Percentiles rank a stretch among this genome's conserved stretches.
These are phyloP conservation scores for Euwallacea similis DNA, from an alignment of 1,140 invertebrate species.

Conservation along the genomic window DNA sequence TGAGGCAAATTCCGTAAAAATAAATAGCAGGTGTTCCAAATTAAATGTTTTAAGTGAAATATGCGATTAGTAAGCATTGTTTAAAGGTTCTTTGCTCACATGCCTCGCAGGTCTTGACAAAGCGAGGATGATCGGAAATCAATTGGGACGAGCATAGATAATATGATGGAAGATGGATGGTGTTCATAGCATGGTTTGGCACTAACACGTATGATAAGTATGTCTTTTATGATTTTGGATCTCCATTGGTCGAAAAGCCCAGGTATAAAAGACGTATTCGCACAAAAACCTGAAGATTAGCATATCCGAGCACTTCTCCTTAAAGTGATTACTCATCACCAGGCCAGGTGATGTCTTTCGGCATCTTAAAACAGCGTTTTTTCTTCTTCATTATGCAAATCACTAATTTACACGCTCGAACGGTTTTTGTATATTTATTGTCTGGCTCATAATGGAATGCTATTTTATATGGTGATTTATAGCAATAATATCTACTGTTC, in stretches of 20 bases:
- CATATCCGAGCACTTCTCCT: constrained; percentile 5
- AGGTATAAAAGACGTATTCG: background rate
- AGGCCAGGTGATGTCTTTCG: constrained; percentile 14
- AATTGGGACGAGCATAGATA: too few relatives aligned
- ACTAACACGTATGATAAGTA: too few relatives aligned
- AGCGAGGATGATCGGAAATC: too few relatives aligned
- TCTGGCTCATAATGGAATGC: background rate
- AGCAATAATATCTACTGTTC: background rate
- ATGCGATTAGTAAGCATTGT: too few relatives aligned
- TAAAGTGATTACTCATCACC: constrained; percentile 15
- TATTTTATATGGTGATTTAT: constrained; percentile 9
- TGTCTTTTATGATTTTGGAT: too few relatives aligned
- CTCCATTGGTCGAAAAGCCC: background rate
- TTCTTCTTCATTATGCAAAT: constrained; percentile 16
- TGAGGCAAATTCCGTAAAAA: too few relatives aligned
- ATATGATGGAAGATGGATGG: too few relatives aligned
- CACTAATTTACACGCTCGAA: constrained; percentile 15
- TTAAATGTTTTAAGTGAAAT: too few relatives aligned
- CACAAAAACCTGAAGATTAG: constrained; percentile 9
- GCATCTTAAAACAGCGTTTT: constrained; percentile 15
- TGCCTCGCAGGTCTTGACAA: too few relatives aligned
- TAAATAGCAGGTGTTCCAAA: too few relatives aligned
- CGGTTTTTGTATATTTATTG: constrained; percentile 5
- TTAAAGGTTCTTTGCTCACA: too few relatives aligned
- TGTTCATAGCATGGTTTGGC: too few relatives aligned